Evolutionary conservation across 1,140 invertebrate genomes (phyloP).

Genomic region (Lucilia cuprina): DNA sequence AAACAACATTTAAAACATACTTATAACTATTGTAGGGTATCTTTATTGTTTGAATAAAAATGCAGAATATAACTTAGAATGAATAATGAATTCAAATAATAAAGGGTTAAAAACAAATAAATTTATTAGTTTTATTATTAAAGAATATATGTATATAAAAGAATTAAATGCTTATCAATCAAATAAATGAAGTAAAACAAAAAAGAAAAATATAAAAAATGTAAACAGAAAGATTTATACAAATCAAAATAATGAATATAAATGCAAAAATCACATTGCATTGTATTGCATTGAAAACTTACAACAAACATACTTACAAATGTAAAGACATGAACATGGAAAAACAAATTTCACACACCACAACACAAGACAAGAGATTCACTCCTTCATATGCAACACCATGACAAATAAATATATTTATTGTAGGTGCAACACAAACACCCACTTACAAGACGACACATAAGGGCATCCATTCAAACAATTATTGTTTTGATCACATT

Average conservation of each 20-base stretch:
- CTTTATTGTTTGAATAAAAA: not conserved
- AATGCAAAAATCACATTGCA: not conserved
- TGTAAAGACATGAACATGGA: not conserved
- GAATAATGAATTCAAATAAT: too few relatives aligned
- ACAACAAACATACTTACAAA: not conserved
- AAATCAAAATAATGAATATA: constrained; percentile 10
- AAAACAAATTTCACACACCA: constrained; percentile 11
- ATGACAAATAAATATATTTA: not conserved
- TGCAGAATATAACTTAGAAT: too few relatives aligned
- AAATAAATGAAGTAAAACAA: constrained; percentile 4
- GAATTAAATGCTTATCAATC: not conserved
- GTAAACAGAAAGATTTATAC: not conserved
- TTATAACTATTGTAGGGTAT: too few relatives aligned
- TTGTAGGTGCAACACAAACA: too few relatives aligned
- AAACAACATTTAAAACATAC: too few relatives aligned
- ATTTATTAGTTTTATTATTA: too few relatives aligned
- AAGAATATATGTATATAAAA: too few relatives aligned
- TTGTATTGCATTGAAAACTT: not conserved
- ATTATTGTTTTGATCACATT: too few relatives aligned
- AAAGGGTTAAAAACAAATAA: too few relatives aligned
- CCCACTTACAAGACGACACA: too few relatives aligned
- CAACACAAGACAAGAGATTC: not conserved
- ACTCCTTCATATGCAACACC: not conserved
- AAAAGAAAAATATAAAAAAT: not conserved
- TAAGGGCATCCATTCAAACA: too few relatives aligned